Conservation (phyloP, 2,113 vertebrate species). For the Pteruthius melanotis region DNA sequence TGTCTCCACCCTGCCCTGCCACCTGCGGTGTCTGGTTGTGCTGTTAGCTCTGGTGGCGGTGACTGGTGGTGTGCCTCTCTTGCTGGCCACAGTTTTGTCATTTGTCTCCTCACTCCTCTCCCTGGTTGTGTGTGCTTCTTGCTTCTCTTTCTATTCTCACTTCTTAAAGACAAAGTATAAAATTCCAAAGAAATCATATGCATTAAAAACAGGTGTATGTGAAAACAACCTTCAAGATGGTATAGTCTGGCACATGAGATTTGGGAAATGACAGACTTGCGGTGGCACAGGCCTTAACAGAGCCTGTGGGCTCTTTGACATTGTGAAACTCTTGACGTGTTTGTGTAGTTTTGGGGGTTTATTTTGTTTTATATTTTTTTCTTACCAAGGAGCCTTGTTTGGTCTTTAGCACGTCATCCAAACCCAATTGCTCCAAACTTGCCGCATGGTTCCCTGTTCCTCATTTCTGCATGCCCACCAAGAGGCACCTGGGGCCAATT, state of each 20-base stretch:
- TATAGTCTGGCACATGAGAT: background rate
- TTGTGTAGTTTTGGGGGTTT: background rate
- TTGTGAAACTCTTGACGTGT: background rate
- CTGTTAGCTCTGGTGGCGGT: background rate
- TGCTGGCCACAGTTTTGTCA: accelerated
- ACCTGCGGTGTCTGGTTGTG: background rate
- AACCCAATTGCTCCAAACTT: background rate
- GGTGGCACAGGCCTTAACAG: background rate
- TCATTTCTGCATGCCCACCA: background rate
- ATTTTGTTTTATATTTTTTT: background rate
- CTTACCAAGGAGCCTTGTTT: background rate
- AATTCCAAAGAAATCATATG: background rate
- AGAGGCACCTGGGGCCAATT: conserved; percentile 18
- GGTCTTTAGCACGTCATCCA: background rate
- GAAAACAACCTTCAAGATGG: background rate
- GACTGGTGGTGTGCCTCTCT: background rate
- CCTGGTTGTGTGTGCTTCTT: background rate
- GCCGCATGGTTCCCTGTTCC: background rate
- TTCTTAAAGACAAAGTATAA: background rate
- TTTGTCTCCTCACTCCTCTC: background rate
- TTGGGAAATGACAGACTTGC: background rate
- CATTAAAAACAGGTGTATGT: background rate
- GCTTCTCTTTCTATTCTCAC: background rate
- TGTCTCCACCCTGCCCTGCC: background rate
- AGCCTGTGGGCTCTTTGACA: background rate